Evolutionary conservation across 2,797 vertebrate genomes (phyloP).

Genomic region (Sciurus carolinensis): DNA sequence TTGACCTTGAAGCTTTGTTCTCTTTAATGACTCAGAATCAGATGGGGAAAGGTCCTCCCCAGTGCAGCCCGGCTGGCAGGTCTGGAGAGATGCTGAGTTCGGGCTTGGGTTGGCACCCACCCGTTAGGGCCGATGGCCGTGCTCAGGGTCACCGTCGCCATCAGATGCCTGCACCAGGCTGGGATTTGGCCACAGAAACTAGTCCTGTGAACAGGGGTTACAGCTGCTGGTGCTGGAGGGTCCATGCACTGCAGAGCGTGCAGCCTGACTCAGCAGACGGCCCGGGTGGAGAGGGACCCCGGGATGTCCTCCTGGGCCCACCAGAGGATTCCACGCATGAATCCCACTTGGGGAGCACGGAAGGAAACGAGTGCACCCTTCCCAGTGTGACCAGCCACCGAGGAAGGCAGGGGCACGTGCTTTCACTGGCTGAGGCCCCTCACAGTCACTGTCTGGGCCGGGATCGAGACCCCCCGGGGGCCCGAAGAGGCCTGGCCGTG

Average conservation of each 20-base stretch:
- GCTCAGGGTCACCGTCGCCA: not conserved
- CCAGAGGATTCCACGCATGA: not conserved
- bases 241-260: not conserved
- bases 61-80: not conserved
- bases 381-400: not conserved
- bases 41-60: not conserved
- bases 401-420: not conserved
- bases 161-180: not conserved
- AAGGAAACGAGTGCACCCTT: not conserved
- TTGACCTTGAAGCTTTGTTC: conserved; percentile 24
- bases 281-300: too few relatives aligned
- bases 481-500: too few relatives aligned
- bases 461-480: too few relatives aligned
- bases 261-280: not conserved
- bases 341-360: not conserved
- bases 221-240: too few relatives aligned
- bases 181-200: not conserved
- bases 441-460: too few relatives aligned
- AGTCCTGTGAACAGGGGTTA: too few relatives aligned
- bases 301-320: not conserved
- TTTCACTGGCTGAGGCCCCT: not conserved
- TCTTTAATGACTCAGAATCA: not conserved
- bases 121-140: not conserved
- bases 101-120: too few relatives aligned
- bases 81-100: not conserved